Conservation (phyloP, 2,113 vertebrate species). For the Apteryx mantelli region DNA sequence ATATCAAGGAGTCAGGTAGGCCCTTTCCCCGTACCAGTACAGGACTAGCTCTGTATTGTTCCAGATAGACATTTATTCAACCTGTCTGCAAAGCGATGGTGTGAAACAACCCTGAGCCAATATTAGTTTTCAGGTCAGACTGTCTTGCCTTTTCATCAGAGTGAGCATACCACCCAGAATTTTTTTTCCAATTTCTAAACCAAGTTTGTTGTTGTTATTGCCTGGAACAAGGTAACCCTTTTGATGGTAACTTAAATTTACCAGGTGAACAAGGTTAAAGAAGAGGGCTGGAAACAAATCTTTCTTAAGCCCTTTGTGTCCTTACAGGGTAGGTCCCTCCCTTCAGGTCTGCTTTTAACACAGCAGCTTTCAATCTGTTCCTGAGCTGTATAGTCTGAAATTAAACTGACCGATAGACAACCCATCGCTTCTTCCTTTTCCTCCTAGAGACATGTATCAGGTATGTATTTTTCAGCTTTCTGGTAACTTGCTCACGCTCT, state of each 20-base stretch:
- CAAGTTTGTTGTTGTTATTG: not conserved
- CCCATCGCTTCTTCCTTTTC: fast-evolving
- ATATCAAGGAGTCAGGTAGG: not conserved
- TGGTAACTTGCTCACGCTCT: not conserved
- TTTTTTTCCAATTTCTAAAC: not conserved
- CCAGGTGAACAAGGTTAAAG: not conserved
- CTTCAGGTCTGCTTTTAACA: not conserved
- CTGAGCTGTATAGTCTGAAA: not conserved
- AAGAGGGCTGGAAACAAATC: not conserved
- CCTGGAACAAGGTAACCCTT: not conserved
- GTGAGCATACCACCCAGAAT: not conserved
- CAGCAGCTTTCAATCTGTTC: not conserved
- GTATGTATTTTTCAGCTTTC: not conserved
- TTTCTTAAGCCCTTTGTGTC: not conserved
- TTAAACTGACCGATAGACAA: not conserved
- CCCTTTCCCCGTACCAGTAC: not conserved
- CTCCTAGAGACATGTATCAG: not conserved
- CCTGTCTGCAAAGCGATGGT: not conserved
- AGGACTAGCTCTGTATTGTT: not conserved
- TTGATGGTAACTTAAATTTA: not conserved
- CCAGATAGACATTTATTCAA: not conserved
- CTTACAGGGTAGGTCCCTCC: not conserved
- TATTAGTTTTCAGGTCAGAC: not conserved
- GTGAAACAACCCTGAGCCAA: not conserved
- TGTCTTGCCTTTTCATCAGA: conserved; percentile 6